Conservation (phyloP, 2,113 vertebrate genomes). For the Otolemur garnettii region DNA sequence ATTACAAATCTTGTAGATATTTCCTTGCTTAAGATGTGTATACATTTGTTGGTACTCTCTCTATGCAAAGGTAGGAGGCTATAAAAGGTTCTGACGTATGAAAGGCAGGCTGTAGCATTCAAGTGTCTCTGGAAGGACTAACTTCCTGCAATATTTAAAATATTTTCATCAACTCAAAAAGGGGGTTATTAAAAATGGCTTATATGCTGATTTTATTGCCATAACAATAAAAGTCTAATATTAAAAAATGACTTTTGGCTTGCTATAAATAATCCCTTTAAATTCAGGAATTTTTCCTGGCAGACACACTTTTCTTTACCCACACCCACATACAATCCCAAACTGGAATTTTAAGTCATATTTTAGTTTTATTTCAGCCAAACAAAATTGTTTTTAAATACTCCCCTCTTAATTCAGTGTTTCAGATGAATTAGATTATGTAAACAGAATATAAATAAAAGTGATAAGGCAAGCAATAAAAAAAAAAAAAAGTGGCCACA, state of each 20-base stretch:
- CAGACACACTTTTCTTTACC: not conserved
- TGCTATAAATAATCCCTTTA: conserved; percentile 35
- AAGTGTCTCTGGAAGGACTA: conserved; percentile 26
- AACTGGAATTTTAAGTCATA: not conserved
- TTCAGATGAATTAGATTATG: not conserved
- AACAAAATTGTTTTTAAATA: not conserved
- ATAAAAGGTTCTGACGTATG: not conserved
- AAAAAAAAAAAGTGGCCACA: not conserved
- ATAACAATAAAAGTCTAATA: conserved; percentile 21
- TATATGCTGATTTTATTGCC: conserved; percentile 38
- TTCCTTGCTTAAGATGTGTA: too few species aligned
- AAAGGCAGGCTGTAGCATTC: not conserved
- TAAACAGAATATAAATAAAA: not conserved
- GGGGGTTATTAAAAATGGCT: conserved; percentile 21
- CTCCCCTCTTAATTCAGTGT: not conserved
- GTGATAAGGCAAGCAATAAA: not conserved
- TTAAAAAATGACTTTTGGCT: not conserved
- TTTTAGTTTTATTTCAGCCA: not conserved
- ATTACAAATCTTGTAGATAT: too few species aligned
- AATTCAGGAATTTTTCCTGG: conserved; percentile 28
- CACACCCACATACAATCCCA: not conserved
- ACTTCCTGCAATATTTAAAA: conserved; percentile 47
- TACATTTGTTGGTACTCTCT: too few species aligned
- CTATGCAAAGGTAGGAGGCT: too few species aligned
- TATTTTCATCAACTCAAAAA: conserved; percentile 55